Conservation (phyloP, 2,888 invertebrate species). For the Andrena dorsata region DNA sequence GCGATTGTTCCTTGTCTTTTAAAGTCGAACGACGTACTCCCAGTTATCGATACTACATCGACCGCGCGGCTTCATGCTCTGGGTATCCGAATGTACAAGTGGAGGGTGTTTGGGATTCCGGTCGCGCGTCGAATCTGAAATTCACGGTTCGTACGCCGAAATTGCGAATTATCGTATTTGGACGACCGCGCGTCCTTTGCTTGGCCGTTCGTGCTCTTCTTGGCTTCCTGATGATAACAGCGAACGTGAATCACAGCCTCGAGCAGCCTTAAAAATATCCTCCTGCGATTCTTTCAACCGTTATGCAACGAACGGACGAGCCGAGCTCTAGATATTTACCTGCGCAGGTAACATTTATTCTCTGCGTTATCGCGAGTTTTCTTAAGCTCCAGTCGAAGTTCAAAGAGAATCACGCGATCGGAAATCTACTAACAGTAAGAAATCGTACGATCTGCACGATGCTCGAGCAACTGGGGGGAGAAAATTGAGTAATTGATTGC, state of each 20-base stretch:
- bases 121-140: constrained; percentile 42
- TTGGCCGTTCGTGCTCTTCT: constrained; percentile 28
- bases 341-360: background rate
- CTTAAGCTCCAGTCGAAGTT: no score
- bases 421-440: no score
- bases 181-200: constrained; percentile 45
- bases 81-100: background rate
- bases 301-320: constrained; percentile 17
- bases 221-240: constrained; percentile 52
- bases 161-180: constrained; percentile 50
- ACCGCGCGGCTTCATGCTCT: background rate
- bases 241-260: constrained; percentile 35
- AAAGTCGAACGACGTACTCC: background rate
- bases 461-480: background rate
- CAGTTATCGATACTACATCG: constrained; percentile 4
- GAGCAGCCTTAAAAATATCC: background rate
- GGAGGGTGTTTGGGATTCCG: constrained; percentile 13
- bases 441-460: no score
- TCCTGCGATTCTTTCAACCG: background rate
- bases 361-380: background rate
- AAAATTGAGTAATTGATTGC: background rate
- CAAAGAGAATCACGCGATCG: no score
- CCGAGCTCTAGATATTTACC: background rate
- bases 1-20: no score
- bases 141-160: constrained; percentile 38